Base-by-base conservation (phyloP, 2,888 invertebrate species). In the Dione vanillae region DNA sequence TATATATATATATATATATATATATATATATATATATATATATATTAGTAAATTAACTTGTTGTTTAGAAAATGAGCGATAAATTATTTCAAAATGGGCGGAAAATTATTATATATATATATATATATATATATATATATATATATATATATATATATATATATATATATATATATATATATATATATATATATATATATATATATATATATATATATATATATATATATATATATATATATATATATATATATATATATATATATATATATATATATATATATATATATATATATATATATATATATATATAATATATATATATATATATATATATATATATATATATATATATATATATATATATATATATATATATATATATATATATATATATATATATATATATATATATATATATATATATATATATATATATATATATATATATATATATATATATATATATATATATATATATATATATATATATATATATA, bases 21-120 rank as follows among this genome's bases (percentile, higher is more conserved):
- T n/a, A n/a, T n/a, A n/a, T n/a, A n/a, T n/a, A n/a, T n/a, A n/a
- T n/a, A n/a, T n/a, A n/a, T n/a, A n/a, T n/a, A n/a, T n/a, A n/a
- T n/a, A n/a, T n/a, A n/a, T n/a, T n/a, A n/a, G 56, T 16, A 56
- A 56, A 37, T 56, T 54, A 11, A 35, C 20, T 52, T 20, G 20
- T 37, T 54, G 16, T 54, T 54, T n/a, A 2, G 35, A 10, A n/a
- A 10, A 54, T 37, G 19, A 6, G 11, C 11, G 6, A 49, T 35
- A 10, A 37, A 37, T 54, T 35, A 54, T n/a, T 45, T n/a, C n/a
- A 45, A 45, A n/a, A 7, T n/a, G 12, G 12, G 12, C n/a, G 45
- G 45, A 45, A 45, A n/a, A 5, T 45, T 3, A 27, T 27, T 27
- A 27, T 27, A n/a, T 52, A 27, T 7, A 10, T 54, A 35, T 10